These are phyloP conservation scores for Camponotus vicinus DNA, from an alignment of 1,140 invertebrate species.

Conservation along the genomic window DNA sequence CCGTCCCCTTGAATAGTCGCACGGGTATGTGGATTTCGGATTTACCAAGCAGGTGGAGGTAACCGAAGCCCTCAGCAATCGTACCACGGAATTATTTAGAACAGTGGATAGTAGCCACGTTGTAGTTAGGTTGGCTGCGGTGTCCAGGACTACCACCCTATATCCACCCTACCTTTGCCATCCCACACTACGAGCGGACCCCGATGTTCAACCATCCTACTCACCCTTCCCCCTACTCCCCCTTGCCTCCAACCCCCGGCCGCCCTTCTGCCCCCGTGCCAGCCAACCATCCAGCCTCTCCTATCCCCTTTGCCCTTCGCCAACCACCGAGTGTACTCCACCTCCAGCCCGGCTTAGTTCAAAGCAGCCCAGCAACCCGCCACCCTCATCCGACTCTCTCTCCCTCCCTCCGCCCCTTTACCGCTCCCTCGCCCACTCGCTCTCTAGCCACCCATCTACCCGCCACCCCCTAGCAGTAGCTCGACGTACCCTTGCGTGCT, in stretches of 20 bases:
- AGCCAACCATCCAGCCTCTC: slow-evolving; percentile 72
- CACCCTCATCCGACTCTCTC: slow-evolving; percentile 65
- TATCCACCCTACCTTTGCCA: slow-evolving; percentile 78
- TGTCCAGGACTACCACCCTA: slow-evolving; percentile 80
- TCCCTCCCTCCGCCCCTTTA: slow-evolving; percentile 70
- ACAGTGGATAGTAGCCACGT: slow-evolving; percentile 82
- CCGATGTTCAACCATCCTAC: slow-evolving; percentile 71
- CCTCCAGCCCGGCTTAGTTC: slow-evolving; percentile 82
- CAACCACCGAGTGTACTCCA: slow-evolving; percentile 76
- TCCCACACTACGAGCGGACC: slow-evolving; percentile 68
- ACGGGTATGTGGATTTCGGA: slow-evolving; percentile 70
- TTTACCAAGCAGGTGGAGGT: slow-evolving; percentile 76
- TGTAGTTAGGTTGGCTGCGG: slow-evolving; percentile 82
- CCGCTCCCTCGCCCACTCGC: slow-evolving; percentile 63
- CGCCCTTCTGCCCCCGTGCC: slow-evolving; percentile 68
- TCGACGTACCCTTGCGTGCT: slow-evolving; percentile 81
- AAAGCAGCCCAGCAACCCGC: slow-evolving; percentile 79
- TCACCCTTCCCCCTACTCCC: slow-evolving; percentile 66
- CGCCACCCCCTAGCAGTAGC: slow-evolving; percentile 74
- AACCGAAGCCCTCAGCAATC: slow-evolving; percentile 82
- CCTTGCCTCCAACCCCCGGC: slow-evolving; percentile 62
- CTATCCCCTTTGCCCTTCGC: slow-evolving; percentile 78
- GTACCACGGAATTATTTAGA: slow-evolving; percentile 84
- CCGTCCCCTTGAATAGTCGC: slow-evolving; percentile 61
- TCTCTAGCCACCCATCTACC: slow-evolving; percentile 73